Conservation (phyloP, 2,797 vertebrate genomes). For the Setipinna tenuifilis region DNA sequence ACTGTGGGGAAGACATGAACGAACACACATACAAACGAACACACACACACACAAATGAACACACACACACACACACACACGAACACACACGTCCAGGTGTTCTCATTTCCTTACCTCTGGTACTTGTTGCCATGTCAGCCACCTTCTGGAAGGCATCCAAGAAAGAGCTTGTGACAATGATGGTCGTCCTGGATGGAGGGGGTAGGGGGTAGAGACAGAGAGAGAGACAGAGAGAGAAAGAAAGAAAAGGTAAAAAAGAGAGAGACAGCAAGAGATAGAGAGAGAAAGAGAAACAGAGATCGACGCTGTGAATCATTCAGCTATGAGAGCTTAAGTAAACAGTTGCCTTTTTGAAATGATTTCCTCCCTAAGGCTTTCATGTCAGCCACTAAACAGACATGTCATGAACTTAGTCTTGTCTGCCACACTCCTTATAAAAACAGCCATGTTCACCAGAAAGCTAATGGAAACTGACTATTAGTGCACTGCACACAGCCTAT, state of each 20-base stretch:
- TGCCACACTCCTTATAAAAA: background rate
- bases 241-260: too few relatives aligned
- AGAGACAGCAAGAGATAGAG: background rate
- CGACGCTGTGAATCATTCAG: background rate
- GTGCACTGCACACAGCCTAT: background rate
- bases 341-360: background rate
- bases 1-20: background rate
- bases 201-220: background rate
- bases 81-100: background rate
- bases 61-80: background rate
- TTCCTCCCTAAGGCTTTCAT: slow-evolving; percentile 8
- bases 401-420: slow-evolving; percentile 7
- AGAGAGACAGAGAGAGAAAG: background rate
- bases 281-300: background rate
- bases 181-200: slow-evolving; percentile 71
- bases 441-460: background rate
- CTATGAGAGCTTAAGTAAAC: background rate
- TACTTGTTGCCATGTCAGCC: slow-evolving; percentile 83
- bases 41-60: background rate
- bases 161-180: slow-evolving; percentile 79
- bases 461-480: slow-evolving; percentile 10
- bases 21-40: background rate
- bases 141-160: slow-evolving; percentile 86
- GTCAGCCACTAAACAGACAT: background rate
- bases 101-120: slow-evolving; percentile 71